Base-by-base conservation (phyloP, 2,888 invertebrate genomes). In the Latrodectus elegans region DNA sequence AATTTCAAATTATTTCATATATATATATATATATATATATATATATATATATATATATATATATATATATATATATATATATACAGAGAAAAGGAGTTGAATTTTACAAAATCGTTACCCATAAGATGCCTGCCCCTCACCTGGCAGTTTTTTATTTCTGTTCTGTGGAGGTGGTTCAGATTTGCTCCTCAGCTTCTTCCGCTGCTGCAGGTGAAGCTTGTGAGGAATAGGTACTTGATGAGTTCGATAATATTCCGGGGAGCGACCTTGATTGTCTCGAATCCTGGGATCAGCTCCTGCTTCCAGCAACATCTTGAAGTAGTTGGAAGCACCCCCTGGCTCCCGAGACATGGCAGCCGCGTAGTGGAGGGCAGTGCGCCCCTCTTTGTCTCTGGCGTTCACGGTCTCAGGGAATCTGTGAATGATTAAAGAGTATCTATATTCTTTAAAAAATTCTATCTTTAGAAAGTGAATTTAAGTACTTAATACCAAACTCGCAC, bases 331-430 rank as follows among this genome's bases (percentile, higher is more conserved):
- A 71, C 90, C 88, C 72, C 90, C 81, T 3, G 86, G 86, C 14
- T 86, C 86, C 38, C 91, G 89, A 22, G 90, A 90, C 38, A 91
- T 90, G 74, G 90, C 90, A 4, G 96, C 96, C 2, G 97, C 96
- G 91, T 97, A 97, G 92, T 97, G 97, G 89, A 97, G 93, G 0
- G 97, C 95, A n/a, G 97, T 96, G 90, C 97, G 94, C 1, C 91
- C 91, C 22, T 91, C 91, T 89, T 92, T 91, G 89, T 93, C 93
- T 65, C 91, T 91, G 60, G 91, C 91, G 84, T 92, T 92, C 15
- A 92, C 91, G 64, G 92, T 92, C 72, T 91, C 91, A 55, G 93
- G 92, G 89, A 92, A 92, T n/a, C 60, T 60, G 10, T 60, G 10
- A 10, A n/a, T 60, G 12, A 60, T 55, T 4, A 11, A 55, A 8